Conservation (phyloP, 2,113 vertebrate genomes). For the Neofelis nebulosa region DNA sequence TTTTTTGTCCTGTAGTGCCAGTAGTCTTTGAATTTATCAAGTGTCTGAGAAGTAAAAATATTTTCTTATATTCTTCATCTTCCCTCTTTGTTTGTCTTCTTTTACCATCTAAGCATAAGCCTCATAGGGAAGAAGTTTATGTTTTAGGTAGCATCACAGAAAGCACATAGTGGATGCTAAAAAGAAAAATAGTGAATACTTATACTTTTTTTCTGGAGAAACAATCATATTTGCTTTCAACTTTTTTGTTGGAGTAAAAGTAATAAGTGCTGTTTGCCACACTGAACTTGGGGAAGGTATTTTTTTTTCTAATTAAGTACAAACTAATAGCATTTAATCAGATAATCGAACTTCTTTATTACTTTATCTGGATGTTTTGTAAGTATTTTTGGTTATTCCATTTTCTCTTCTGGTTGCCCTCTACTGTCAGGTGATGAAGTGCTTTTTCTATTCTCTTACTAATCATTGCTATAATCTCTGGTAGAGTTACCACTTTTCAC, state of each 20-base stretch:
- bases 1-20: background rate
- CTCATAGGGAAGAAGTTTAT: background rate
- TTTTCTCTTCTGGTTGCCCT: background rate
- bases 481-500: background rate
- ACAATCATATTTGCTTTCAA: background rate
- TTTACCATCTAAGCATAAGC: background rate
- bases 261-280: background rate
- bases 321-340: background rate
- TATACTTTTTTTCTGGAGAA: background rate
- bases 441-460: slow-evolving; percentile 36
- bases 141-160: background rate
- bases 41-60: background rate
- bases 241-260: background rate
- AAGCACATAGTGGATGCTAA: background rate
- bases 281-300: background rate
- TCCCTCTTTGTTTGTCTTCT: background rate
- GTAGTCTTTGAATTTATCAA: background rate
- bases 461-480: slow-evolving; percentile 27
- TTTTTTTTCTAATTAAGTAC: background rate
- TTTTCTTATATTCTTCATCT: background rate
- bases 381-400: background rate
- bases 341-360: background rate
- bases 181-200: background rate
- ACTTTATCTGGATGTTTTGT: background rate
- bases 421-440: slow-evolving; percentile 19